A percentile compares a stretch with the other conserved stretches of the same genome.
Evolutionary conservation across 1,140 invertebrate genomes (phyloP).

Genomic region (Euborellia annulipes): DNA sequence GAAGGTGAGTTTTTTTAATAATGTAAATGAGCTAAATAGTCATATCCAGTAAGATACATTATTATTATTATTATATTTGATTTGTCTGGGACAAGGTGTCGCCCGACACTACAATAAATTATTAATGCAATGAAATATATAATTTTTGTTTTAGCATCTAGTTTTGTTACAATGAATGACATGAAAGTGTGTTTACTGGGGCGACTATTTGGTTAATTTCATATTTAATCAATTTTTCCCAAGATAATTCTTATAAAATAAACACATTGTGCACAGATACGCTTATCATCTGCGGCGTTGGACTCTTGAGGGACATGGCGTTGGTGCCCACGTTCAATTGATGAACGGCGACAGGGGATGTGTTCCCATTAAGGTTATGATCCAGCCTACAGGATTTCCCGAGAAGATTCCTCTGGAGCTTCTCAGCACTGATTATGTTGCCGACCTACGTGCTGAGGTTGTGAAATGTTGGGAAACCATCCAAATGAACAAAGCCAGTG

Average conservation of each 20-base stretch:
- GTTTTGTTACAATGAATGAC: too few relatives aligned
- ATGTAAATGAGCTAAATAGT: too few relatives aligned
- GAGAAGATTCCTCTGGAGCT: constrained; percentile 61
- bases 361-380: constrained; percentile 48
- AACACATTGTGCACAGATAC: constrained; percentile 41
- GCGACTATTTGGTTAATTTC: too few relatives aligned
- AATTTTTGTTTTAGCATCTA: too few relatives aligned
- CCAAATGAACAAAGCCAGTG: constrained; percentile 21
- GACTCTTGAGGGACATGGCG: constrained; percentile 62
- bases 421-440: constrained; percentile 66
- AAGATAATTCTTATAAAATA: constrained; percentile 3
- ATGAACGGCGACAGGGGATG: constrained; percentile 35
- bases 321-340: constrained; percentile 52
- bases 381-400: constrained; percentile 72
- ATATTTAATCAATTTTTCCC: too few relatives aligned
- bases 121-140: too few relatives aligned
- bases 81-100: too few relatives aligned
- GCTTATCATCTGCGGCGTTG: constrained; percentile 72
- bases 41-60: too few relatives aligned
- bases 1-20: constrained; percentile 34
- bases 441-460: constrained; percentile 80
- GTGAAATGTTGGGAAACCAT: constrained; percentile 77
- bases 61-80: too few relatives aligned
- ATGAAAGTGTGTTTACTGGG: too few relatives aligned
- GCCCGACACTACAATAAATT: too few relatives aligned